Base-by-base conservation (phyloP, 2,888 invertebrate species). In the Arrhopalites spinosus region DNA sequence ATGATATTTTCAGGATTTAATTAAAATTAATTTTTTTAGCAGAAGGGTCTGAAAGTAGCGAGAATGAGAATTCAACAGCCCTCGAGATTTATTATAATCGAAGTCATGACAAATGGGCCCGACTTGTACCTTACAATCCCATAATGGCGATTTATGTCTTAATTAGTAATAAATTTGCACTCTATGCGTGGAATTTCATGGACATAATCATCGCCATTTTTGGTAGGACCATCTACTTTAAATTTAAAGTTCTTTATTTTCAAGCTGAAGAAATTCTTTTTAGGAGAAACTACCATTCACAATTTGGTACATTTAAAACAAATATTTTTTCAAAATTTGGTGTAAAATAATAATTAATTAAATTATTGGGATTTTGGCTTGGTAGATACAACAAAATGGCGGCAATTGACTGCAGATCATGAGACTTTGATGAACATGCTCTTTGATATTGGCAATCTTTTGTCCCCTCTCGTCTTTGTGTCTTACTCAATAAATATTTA, bases 131-230 rank as follows among this genome's bases (percentile, higher is more conserved):
- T 2, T 74, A 68, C 61, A 29, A 71, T 47, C 66, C 53, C 17
- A 20, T 20, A 3, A 17, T 71, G 8, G 50, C 64, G 11, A 47
- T 70, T 11, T 75, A 27, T 15, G 29, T 71, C 1, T 66, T 75
- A 17, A n/a, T 71, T 7, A 36, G 17, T 23, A 71, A 75, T 53
- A 75, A 75, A 27, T 25, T 75, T 0, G 36, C 61, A 0, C 29
- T 75, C 2, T 75, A 75, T 36, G n/a, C 71, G 25, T 75, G 75
- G 75, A 75, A 75, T 30, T 75, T 43, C 23, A 50, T 63, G 50
- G 75, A 75, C 29, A 8, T 75, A 20, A 27, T 36, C 0, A 75
- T 75, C 13, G 36, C 36, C n/a, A 25, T 75, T 17, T 29, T 75
- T 20, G 43, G 71, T 1, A 45, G 75, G n/a, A 71, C 71, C 0